Evolutionary conservation across 64 coral and sea anemone genomes (phyloP).

Genomic region (Montipora capricornis): DNA sequence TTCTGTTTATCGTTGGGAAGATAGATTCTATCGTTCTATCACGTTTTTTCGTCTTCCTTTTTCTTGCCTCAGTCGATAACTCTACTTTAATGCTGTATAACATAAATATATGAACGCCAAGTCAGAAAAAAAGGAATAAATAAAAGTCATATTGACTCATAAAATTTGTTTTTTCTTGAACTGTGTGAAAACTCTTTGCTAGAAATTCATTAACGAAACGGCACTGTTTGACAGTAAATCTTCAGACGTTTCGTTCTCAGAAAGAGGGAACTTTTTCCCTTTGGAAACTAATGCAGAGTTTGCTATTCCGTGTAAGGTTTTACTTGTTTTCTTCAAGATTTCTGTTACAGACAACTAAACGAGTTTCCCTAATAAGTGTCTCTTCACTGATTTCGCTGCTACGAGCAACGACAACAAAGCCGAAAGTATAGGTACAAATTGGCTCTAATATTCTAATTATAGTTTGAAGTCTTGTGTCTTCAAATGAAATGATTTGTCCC

Average conservation of each 20-base stretch:
- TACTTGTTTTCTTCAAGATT: background rate
- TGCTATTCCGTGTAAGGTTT: no score
- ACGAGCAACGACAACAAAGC: conserved; percentile 30
- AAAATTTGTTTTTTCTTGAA: background rate
- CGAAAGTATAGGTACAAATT: background rate
- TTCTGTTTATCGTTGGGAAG: conserved; percentile 11
- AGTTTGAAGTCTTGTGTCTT: background rate
- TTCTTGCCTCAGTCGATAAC: background rate
- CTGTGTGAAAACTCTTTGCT: background rate
- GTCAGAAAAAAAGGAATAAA: background rate
- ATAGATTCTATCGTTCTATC: conserved; percentile 23
- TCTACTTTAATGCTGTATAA: background rate
- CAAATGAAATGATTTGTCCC: background rate
- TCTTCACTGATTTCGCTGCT: background rate
- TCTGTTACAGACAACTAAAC: background rate
- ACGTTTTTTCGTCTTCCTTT: background rate
- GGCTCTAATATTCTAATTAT: conserved; percentile 51
- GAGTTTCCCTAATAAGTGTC: background rate
- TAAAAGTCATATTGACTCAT: conserved; percentile 18
- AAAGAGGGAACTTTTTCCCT: no score
- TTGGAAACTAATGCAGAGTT: background rate
- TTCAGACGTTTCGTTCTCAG: no score
- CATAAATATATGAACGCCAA: conserved; percentile 41
- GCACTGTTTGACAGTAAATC: no score
- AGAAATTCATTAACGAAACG: background rate